A percentile compares a stretch with the other conserved stretches of the same genome.
Evolutionary conservation across 2,888 invertebrate genomes (phyloP).

Genomic region (Agapostemon virescens): DNA sequence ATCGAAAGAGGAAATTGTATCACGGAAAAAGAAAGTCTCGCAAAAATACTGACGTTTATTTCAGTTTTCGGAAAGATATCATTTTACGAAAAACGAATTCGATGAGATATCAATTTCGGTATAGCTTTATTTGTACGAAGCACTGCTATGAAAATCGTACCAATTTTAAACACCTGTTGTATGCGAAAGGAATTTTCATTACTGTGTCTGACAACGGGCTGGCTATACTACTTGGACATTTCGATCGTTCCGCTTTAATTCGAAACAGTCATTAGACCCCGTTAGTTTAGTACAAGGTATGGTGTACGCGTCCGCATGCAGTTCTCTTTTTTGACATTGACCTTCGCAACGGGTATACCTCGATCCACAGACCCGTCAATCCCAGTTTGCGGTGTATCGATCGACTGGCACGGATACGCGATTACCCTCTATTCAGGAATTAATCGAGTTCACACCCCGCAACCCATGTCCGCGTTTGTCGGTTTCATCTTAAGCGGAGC

Average conservation of each 20-base stretch:
- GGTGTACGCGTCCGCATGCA: constrained; percentile 22
- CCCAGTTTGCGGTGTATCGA: constrained; percentile 50
- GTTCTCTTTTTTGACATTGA: constrained; percentile 43
- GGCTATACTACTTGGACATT: neutral
- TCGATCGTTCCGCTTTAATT: neutral
- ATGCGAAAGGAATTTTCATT: neutral
- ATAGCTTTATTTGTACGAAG: neutral
- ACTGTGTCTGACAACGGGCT: neutral
- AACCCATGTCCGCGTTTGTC: neutral
- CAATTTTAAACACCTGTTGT: neutral
- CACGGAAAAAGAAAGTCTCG: neutral
- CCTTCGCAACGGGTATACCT: constrained; percentile 39
- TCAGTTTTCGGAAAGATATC: neutral
- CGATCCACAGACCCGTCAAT: constrained; percentile 21
- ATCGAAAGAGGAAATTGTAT: neutral
- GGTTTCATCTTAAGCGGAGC: neutral
- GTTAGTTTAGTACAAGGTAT: neutral
- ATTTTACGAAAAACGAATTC: too few relatives aligned
- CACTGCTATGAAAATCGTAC: neutral
- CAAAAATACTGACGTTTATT: neutral
- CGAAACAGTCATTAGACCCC: neutral
- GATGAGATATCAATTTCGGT: neutral
- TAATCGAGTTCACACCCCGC: constrained; percentile 48
- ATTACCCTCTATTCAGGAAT: constrained; percentile 50
- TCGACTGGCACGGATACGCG: constrained; percentile 39